phyloP scores from a whole-genome alignment of 1,140 invertebrate genomes.

The Drosophila ohnishii region DNA sequence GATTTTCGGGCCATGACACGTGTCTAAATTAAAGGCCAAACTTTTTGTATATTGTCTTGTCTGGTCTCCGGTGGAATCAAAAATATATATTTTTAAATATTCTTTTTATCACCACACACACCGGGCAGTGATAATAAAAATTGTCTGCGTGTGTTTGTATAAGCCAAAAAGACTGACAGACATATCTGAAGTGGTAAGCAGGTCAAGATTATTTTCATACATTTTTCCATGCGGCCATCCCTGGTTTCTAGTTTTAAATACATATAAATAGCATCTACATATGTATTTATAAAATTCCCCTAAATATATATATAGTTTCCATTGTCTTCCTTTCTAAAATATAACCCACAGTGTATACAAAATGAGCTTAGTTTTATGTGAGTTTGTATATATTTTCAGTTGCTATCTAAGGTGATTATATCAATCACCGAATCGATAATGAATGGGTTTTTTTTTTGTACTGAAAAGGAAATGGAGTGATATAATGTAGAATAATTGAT shows the following conservation, averaged over 20 bases:
- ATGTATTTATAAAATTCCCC: conserved; percentile 11
- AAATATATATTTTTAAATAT: conserved; percentile 10
- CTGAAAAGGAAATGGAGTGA: neutral
- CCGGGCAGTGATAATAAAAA: conserved; percentile 23
- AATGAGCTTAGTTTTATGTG: conserved; percentile 8
- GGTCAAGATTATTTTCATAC: conserved; percentile 24
- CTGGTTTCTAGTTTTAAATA: conserved; percentile 8
- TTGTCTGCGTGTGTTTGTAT: conserved; percentile 6
- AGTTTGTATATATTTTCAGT: neutral
- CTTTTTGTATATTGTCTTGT: conserved; percentile 4
- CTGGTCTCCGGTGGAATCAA: neutral
- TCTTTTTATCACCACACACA: conserved; percentile 21
- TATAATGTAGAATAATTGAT: conserved; percentile 10
- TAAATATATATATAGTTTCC: conserved; percentile 1
- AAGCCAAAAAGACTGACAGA: conserved; percentile 12
- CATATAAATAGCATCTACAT: neutral
- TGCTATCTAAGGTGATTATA: conserved; percentile 15
- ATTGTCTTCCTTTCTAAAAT: conserved; percentile 10
- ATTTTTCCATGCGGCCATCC: conserved; percentile 9
- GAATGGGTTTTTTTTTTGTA: conserved; percentile 4
- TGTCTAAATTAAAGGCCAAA: neutral
- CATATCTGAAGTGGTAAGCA: conserved; percentile 27
- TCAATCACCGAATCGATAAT: conserved; percentile 13
- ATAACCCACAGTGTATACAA: neutral
- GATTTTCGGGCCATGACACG: neutral